Conservation (phyloP, 2,888 invertebrate genomes). For the Zeuzera pyrina region DNA sequence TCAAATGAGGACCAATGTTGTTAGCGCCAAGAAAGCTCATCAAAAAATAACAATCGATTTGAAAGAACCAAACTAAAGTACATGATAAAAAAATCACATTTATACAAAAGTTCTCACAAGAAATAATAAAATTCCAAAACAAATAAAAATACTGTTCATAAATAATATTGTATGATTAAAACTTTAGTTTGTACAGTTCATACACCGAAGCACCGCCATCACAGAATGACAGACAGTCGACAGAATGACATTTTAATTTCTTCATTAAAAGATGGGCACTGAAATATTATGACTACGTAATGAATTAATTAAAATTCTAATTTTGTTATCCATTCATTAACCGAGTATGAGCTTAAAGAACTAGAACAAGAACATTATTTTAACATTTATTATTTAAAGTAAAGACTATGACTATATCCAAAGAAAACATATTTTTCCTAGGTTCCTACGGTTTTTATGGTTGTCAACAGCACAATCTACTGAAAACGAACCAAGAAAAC, state of each 20-base stretch:
- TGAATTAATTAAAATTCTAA: too few species aligned
- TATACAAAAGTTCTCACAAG: slow-evolving; percentile 18
- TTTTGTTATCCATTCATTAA: too few species aligned
- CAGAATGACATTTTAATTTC: too few species aligned
- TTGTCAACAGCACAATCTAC: neutral
- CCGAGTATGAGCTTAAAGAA: too few species aligned
- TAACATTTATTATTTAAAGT: too few species aligned
- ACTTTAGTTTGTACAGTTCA: slow-evolving; percentile 50
- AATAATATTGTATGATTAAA: slow-evolving; percentile 39
- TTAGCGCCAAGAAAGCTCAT: slow-evolving; percentile 48
- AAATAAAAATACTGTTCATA: slow-evolving; percentile 32
- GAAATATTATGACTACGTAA: too few species aligned
- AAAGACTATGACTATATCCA: too few species aligned
- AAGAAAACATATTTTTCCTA: too few species aligned
- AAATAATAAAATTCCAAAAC: slow-evolving; percentile 23
- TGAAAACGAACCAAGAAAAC: too few species aligned
- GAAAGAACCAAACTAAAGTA: slow-evolving; percentile 30
- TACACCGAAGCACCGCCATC: slow-evolving; percentile 62
- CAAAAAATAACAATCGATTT: slow-evolving; percentile 25
- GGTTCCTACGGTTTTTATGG: too few species aligned
- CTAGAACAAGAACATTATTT: too few species aligned
- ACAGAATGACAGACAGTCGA: slow-evolving; percentile 51
- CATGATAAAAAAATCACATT: slow-evolving; percentile 16
- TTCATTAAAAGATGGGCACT: too few species aligned
- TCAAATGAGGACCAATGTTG: slow-evolving; percentile 38